Base-by-base conservation (phyloP, 2,888 invertebrate species). In the Euzophera pinguis region DNA sequence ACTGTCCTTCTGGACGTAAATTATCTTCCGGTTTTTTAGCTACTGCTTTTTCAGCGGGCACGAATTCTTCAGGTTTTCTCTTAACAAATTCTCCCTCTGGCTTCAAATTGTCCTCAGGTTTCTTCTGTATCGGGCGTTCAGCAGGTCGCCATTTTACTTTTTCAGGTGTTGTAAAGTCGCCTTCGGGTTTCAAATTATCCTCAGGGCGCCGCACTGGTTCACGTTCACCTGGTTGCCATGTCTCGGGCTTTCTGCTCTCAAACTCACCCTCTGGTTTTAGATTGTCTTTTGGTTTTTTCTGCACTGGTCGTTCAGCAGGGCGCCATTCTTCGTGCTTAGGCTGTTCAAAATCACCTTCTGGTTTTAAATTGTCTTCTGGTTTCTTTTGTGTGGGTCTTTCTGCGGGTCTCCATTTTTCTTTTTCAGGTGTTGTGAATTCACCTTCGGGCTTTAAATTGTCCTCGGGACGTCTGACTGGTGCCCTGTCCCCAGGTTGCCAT, bases 241-340 rank as follows among this genome's bases (percentile, higher is more conserved):
- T 53, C 3, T 72, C 48, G 71, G 85, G 45, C 65, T 69, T 64
- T 0, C 70, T 71, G 22, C 63, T 70, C 41, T 90, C 87, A 63
- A 92, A 92, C 0, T 92, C 91, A 0, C 92, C 93, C 72, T 92
- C 92, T 0, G 92, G 91, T 56, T 75, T 79, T 0, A 93, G 73
- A 67, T 93, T 93, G 60, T 93, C 93, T 14, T 81, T 16, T 0
- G 70, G 59, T 47, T 65, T 69, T 3, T 66, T 66, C 29, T 73
- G 84, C 51, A 68, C 73, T 1, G 78, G 81, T 68, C 85, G 57
- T 49, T 81, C 81, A 27, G 75, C 82, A 27, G 75, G 67, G 34
- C 59, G 56, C 67, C 69, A 73, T 57, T 71, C 69, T 53, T 89
- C 88, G 12, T 43, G 22, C 27, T 27, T 27, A 8, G 42, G 42